These are phyloP conservation scores for Eristalis pertinax DNA, from an alignment of 2,888 invertebrate species.

Conservation along the genomic window DNA sequence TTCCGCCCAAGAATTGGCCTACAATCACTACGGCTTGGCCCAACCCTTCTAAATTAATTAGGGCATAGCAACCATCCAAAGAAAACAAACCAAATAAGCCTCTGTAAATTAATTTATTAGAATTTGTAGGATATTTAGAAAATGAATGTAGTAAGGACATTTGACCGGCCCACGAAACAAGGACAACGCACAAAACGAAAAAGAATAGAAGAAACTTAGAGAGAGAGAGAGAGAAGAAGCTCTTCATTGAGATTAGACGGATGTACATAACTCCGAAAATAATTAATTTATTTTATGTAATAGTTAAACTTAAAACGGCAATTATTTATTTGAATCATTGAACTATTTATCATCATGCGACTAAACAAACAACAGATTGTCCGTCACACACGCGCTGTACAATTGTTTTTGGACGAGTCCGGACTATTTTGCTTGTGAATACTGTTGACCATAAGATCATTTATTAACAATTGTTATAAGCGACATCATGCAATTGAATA, in stretches of 20 bases:
- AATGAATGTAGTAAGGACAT: slow-evolving; percentile 19
- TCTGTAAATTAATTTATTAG: slow-evolving; percentile 60
- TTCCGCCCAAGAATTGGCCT: slow-evolving; percentile 80
- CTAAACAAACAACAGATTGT: slow-evolving; percentile 8
- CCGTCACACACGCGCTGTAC: slow-evolving; percentile 32
- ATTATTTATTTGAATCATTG: slow-evolving; percentile 60
- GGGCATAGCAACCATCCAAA: slow-evolving; percentile 31
- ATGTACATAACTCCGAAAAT: slow-evolving; percentile 60
- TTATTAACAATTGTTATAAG: slow-evolving; percentile 14
- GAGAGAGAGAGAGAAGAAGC: slow-evolving; percentile 38
- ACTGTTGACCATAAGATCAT: slow-evolving; percentile 29
- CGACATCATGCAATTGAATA: slow-evolving; percentile 66
- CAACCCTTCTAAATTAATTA: slow-evolving; percentile 78
- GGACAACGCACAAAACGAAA: slow-evolving; percentile 47
- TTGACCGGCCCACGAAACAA: slow-evolving; percentile 30
- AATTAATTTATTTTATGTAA: slow-evolving; percentile 64
- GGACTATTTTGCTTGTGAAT: slow-evolving; percentile 52
- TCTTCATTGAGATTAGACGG: slow-evolving; percentile 51
- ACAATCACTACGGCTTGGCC: slow-evolving; percentile 80
- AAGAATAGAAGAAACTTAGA: not conserved
- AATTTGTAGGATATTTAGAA: slow-evolving; percentile 35
- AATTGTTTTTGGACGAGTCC: slow-evolving; percentile 38
- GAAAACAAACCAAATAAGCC: slow-evolving; percentile 44
- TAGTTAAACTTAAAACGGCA: slow-evolving; percentile 44
- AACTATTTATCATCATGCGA: slow-evolving; percentile 40